These are phyloP conservation scores for Drosophila percnosoma DNA, from an alignment of 2,888 invertebrate species.

Conservation along the genomic window DNA sequence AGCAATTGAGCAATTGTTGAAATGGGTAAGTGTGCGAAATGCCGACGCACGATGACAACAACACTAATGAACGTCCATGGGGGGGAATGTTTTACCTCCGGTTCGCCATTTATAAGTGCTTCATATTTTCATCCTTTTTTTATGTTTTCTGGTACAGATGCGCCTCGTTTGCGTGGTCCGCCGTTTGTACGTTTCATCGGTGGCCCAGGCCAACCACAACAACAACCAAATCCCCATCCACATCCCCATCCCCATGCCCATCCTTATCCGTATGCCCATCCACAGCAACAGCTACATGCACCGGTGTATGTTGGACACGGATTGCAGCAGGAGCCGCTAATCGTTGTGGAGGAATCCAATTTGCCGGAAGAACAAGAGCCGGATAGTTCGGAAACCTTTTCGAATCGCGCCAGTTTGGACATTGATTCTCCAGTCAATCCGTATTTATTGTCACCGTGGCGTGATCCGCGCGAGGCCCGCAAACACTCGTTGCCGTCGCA, in stretches of 20 bases:
- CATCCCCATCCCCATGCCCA: constrained; percentile 20
- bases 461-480: constrained; percentile 90
- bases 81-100: constrained; percentile 25
- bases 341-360: constrained; percentile 92
- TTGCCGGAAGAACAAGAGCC: constrained; percentile 88
- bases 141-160: constrained; percentile 67
- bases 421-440: constrained; percentile 93
- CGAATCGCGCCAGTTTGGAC: constrained; percentile 88
- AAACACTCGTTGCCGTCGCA: constrained; percentile 94
- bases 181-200: constrained; percentile 87
- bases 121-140: constrained; percentile 15
- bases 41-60: constrained; percentile 1
- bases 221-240: constrained; percentile 19
- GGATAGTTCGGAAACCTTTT: constrained; percentile 85
- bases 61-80: constrained; percentile 41
- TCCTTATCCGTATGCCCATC: neutral
- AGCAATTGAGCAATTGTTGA: constrained; percentile 63
- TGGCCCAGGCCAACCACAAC: constrained; percentile 52
- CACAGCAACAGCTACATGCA: neutral
- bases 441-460: constrained; percentile 92
- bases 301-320: constrained; percentile 42
- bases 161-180: constrained; percentile 88
- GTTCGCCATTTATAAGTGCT: neutral
- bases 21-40: constrained; percentile 66
- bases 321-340: constrained; percentile 89